Base-by-base conservation (phyloP, 2,888 invertebrate species). In the Plebejus argus region DNA sequence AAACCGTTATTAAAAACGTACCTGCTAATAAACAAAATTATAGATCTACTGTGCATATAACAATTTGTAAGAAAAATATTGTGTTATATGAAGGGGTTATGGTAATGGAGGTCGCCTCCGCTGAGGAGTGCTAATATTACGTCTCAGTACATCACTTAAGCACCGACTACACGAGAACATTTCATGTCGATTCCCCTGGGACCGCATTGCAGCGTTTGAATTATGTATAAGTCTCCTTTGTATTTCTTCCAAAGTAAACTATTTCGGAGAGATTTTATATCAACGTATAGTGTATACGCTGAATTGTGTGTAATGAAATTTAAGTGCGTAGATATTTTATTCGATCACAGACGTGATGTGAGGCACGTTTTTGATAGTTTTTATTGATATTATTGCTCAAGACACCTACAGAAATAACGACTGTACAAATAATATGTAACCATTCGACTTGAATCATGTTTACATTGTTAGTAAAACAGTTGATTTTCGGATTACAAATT, bases 121-220 rank as follows among this genome's bases (percentile, higher is more conserved):
- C 70, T 56, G 77, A 15, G 39, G 71, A 77, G 77, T 56, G 58
- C 39, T 77, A 33, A 71, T 77, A 77, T 84, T 84, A 84, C 82
- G 78, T 79, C 77, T 71, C 77, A 78, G 76, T 79, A 79, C 80
- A 82, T 83, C 82, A 81, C 80, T 82, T 81, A 84, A 83, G 81
- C 70, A 77, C 35, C 58, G 72, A 76, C 77, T 82, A 82, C 82
- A 80, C 84, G 86, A 81, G 82, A 79, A 83, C 84, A 87, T 87
- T 88, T 83, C 87, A 85, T 87, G 88, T 88, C 89, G 86, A 88
- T 88, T 86, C 88, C 88, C 86, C 84, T 83, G 88, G 85, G 88
- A 87, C 91, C 90, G 91, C 91, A 92, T 88, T 91, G 91, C 92
- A 91, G 89, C 87, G 86, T 88, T 89, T 92, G 89, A 91, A 90